A percentile compares a stretch with the other conserved stretches of the same genome.
phyloP scores from a whole-genome alignment of 2,888 invertebrate genomes.

The Acleris emargana region DNA sequence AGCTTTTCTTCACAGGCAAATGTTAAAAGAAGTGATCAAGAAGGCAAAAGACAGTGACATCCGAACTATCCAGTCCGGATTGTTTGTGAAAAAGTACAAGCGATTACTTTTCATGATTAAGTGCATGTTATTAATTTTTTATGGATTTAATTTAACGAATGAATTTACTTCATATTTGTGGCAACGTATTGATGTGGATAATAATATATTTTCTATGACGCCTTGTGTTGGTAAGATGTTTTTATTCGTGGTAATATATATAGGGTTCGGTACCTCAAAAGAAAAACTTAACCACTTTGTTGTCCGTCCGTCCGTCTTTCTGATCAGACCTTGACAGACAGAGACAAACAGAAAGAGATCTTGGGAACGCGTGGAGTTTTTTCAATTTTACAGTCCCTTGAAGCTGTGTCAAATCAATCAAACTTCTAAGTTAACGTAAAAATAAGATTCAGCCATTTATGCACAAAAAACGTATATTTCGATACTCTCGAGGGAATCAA shows the following conservation, averaged over 20 bases:
- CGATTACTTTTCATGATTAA: conserved; percentile 46
- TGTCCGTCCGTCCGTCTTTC: too few relatives aligned
- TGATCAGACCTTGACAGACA: too few relatives aligned
- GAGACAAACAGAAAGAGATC: too few relatives aligned
- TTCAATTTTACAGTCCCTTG: too few relatives aligned
- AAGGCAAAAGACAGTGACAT: conserved; percentile 52
- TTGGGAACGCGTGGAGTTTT: too few relatives aligned
- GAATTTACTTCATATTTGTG: conserved; percentile 58
- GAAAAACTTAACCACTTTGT: neutral
- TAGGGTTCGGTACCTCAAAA: neutral
- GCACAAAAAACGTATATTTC: too few relatives aligned
- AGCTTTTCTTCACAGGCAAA: conserved; percentile 45
- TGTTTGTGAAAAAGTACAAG: conserved; percentile 48
- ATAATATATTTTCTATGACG: conserved; percentile 58
- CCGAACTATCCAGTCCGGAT: conserved; percentile 43
- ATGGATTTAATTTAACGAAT: conserved; percentile 50
- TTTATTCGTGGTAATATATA: neutral
- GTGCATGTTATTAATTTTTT: conserved; percentile 57
- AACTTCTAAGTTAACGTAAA: too few relatives aligned
- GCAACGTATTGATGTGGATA: conserved; percentile 50
- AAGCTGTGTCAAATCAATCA: too few relatives aligned
- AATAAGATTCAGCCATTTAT: too few relatives aligned
- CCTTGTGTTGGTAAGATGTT: conserved; percentile 65
- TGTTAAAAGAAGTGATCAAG: conserved; percentile 47
- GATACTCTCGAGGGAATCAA: too few relatives aligned